Conservation (phyloP, 2,113 vertebrate genomes). For the Paralichthys olivaceus region DNA sequence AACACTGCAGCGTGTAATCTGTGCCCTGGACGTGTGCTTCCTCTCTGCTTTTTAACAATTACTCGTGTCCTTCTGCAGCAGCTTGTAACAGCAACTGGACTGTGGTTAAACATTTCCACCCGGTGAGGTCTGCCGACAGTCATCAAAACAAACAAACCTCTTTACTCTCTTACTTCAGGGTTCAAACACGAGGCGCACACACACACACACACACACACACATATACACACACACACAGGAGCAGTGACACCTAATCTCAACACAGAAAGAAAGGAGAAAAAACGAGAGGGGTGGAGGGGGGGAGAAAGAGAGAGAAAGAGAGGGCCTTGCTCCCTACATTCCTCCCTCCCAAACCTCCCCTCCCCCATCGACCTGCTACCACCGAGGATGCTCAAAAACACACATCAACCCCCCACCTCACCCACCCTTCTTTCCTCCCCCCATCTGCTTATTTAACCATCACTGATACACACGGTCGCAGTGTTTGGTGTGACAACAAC, state of each 20-base stretch:
- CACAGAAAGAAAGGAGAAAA: constrained; percentile 33
- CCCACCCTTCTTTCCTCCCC: background rate
- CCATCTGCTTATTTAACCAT: constrained; percentile 53
- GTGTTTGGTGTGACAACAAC: constrained; percentile 53
- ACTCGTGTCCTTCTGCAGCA: constrained; percentile 42
- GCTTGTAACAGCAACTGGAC: constrained; percentile 60
- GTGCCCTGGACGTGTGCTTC: background rate
- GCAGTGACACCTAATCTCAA: constrained; percentile 71
- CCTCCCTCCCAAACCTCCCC: constrained; percentile 84
- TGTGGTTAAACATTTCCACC: constrained; percentile 71
- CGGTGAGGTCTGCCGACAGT: constrained; percentile 53
- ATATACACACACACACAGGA: constrained; percentile 41
- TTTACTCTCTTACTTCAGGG: constrained; percentile 52
- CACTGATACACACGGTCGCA: constrained; percentile 38
- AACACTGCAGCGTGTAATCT: constrained; percentile 13
- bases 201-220: background rate
- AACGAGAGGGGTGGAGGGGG: constrained; percentile 62
- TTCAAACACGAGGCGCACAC: constrained; percentile 54
- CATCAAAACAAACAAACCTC: constrained; percentile 73
- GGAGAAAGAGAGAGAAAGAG: constrained; percentile 36
- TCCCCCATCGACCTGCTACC: constrained; percentile 83
- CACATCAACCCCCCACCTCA: constrained; percentile 34
- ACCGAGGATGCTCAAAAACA: constrained; percentile 82
- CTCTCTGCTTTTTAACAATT: constrained; percentile 57
- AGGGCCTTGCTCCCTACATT: constrained; percentile 89